Evolutionary conservation across 53 echinoderm and acorn worm species (phyloP), one percentile per base, ranked within the genome.

Genomic region (Antedon mediterranea): DNA sequence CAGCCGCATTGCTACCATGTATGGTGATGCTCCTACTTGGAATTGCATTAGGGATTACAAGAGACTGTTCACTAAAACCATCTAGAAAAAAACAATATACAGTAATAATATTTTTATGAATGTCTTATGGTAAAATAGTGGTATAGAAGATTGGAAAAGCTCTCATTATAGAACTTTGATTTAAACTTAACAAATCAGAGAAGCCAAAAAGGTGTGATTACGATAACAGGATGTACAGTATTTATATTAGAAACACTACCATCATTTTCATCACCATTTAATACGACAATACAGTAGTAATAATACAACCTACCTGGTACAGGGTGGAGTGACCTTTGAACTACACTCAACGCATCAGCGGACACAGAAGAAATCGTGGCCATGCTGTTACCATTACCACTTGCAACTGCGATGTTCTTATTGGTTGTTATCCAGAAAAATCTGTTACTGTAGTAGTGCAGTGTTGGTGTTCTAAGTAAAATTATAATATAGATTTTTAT

Each of bases 401-500:
- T 76, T 37, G 86, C 80, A 0, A 95, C 77, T 30, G 77, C 34
- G 14, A 86, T 75, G 29, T 75, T 20, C n/a, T 75, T 71, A 74
- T 95, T 86, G 14, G 23, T 57, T 7, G 14, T 57, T 18, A 95
- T 82, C 97, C 97, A 95, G 29, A 95, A 86, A 44, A 92, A 74
- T 74, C 92, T 90, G 75, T 76, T 80, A 81, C 97, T 95, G 84
- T 87, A 95, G 78, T 85, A 84, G 43, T 92, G 91, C 80, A 95
- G 31, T 30, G 88, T 89, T 28, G 88, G 81, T 33, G 82, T 83
- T 89, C 94, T 94, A 71, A 31, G 74, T 73, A 29, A 73, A 30
- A 73, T 14, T 30, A 13, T 15, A 32, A 32, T 73, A 18, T 23
- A 57, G 23, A 41, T 7, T 7, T 13, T 41, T 7, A 41, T 41